Base-by-base conservation (phyloP, 2,888 invertebrate genomes). In the Temnothorax ravouxi region DNA sequence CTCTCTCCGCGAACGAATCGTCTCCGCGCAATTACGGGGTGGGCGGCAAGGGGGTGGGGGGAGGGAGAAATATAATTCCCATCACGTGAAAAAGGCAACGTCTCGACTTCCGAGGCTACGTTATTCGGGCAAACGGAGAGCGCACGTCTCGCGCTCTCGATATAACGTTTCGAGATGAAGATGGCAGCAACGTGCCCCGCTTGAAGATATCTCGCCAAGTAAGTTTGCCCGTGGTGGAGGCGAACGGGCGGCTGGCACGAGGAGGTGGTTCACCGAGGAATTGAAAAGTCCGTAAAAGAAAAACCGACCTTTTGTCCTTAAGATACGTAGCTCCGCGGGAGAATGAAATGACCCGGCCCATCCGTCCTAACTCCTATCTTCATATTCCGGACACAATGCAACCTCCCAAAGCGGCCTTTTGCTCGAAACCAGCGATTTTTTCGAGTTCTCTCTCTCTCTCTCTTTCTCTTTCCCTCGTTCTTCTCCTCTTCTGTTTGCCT, bases 181-280 rank as follows among this genome's bases (percentile, higher is more conserved):
- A 89, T 89, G 80, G 87, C 79, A 34, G 83, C 79, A 89, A 88
- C 88, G 88, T 88, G 89, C 89, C 18, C 15, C 18, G 89, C 82
- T 79, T 79, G 62, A 84, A 18, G 61, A 83, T 79, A 88, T 87
- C 88, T 74, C 50, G 47, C 75, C 13, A 86, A 86, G 64, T 84
- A 79, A 79, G 79, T 71, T 69, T 47, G 25, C 13, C 18, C 11
- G 18, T 0, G 29, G 13, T 9, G 52, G 21, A 9, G 0, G 67
- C 21, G n/a, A 59, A 11, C 72, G 18, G 41, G 18, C 72, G 21
- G 41, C 11, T 38, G 21, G 62, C 59, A 50, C 64, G 61, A 25
- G 64, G 38, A 18, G 47, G n/a, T 25, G 76, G 34, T 71, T 66
- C 79, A 66, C 44, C 77, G 66, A 83, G 69, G 69, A 89, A 87